Evolutionary conservation across 2,113 vertebrate genomes (phyloP), one percentile per base, ranked within the genome.

Genomic region (Alligator mississippiensis): DNA sequence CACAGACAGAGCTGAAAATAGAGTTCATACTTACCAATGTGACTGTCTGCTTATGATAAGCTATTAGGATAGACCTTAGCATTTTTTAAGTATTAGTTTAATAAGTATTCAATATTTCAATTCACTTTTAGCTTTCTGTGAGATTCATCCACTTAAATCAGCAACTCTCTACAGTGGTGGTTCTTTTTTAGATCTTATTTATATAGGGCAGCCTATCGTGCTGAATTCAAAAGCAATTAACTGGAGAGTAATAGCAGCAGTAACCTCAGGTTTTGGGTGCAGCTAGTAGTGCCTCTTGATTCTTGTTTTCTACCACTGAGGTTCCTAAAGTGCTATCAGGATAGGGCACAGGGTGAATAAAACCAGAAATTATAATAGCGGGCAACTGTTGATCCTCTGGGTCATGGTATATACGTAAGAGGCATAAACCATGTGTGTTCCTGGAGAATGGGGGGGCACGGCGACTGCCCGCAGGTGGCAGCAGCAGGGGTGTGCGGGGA

Each of bases 81-180:
- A 72, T 80, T 64, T 25, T 80, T 76, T 72, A 60, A 66, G 21
- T 84, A 82, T 3, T 85, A 2, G 16, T 62, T 95, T 83, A 55
- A 27, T 76, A 14, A 3, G 1, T 59, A 11, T 28, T 80, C 14
- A 77, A 24, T 60, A 55, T 28, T 80, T 8, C 0, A 0, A 6
- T 54, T 17, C 5, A 8, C 10, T 87, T 77, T 54, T 66, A 59
- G 9, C 60, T 30, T 57, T 7, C 4, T 87, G 55, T 68, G 22
- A 21, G 11, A 1, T 76, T 85, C 28, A 25, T 28, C 5, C 59
- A n/a, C 11, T 59, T 89, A 24, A 75, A 85, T 28, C 78, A 60
- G 58, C 7, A 75, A 55, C 54, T 80, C 11, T 83, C 59, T 1
- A 0, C 9, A 25, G 66, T 70, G 9, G 10, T 1, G 25, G 59